Evolutionary conservation across 2,888 invertebrate species (phyloP), one percentile per base, ranked within the genome.

Genomic region (Rutpela maculata): DNA sequence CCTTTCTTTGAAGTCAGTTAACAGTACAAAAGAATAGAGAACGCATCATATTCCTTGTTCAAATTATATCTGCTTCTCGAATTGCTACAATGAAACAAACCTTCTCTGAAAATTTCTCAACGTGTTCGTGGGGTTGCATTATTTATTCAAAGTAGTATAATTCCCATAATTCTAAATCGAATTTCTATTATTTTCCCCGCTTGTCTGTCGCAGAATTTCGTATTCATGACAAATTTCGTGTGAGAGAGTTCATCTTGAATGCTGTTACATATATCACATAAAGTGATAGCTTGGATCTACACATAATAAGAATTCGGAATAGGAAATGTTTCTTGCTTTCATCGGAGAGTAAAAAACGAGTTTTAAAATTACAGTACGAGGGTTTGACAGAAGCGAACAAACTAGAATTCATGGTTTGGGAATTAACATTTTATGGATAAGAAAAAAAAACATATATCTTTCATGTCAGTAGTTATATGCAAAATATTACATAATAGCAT

Each of bases 121-220:
- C 31, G 31, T 5, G 0, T 35, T 35, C 7, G 2, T 35, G 31
- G 31, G 2, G 31, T 35, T 9, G 7, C 31, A 35, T 35, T 35
- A 6, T 35, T 35, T 9, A 7, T 9, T 35, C 31, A 35, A 35
- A 0, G 5, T 7, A 35, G 31, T 35, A 35, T 35, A 35, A 9
- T 50, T 50, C 7, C 15, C 15, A 50, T 50, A 50, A 50, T 50
- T 50, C 50, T 50, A n/a, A 50, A 50, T n/a, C 50, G 50, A 50
- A 50, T 50, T 50, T 50, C 50, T n/a, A 50, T 50, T 50, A 50
- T 4, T 15, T 50, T 50, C 15, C 0, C 15, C 50, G n/a, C n/a
- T n/a, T n/a, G 50, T 50, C n/a, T 50, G 50, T 50, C 15, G 50
- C n/a, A 50, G n/a, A 50, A 50, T 50, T 50, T 50, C 50, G 50